phyloP scores from a whole-genome alignment of 2,113 vertebrate genomes.

The Myotis brandtii region DNA sequence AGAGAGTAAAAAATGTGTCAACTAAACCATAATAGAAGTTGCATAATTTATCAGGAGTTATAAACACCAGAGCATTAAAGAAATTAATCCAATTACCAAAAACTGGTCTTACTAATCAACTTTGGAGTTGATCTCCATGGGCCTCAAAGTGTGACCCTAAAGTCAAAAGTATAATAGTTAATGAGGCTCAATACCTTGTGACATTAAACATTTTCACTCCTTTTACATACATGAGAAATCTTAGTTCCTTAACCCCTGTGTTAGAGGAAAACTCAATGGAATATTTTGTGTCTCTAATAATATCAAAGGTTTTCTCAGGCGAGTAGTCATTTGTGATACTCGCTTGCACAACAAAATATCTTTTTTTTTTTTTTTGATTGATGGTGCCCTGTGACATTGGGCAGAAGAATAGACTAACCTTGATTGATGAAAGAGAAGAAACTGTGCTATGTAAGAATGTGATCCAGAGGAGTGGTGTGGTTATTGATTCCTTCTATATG shows the following conservation, averaged over 20 bases:
- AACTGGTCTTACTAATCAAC: neutral
- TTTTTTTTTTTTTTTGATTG: constrained; percentile 28
- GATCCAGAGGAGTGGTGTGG: neutral
- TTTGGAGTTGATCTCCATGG: neutral
- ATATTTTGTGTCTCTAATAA: neutral
- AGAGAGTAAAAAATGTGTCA: neutral
- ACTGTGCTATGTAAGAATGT: neutral
- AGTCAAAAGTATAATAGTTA: neutral
- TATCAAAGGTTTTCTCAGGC: constrained; percentile 10
- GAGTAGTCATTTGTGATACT: neutral
- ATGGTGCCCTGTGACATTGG: constrained; percentile 14
- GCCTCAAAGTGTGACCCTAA: neutral
- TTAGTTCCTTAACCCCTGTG: constrained; percentile 4
- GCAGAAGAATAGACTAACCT: neutral
- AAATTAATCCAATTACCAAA: neutral
- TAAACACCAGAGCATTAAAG: neutral
- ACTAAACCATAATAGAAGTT: neutral
- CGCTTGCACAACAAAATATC: neutral
- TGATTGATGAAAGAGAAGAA: constrained; percentile 58
- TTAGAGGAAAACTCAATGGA: constrained; percentile 4
- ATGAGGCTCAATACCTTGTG: neutral
- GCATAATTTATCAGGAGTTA: neutral
- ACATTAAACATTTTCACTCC: neutral
- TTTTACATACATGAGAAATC: neutral
- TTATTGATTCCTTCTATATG: neutral